Base-by-base conservation (phyloP, 53 echinoderm and acorn worm species). In the Temnopleurus reevesii region DNA sequence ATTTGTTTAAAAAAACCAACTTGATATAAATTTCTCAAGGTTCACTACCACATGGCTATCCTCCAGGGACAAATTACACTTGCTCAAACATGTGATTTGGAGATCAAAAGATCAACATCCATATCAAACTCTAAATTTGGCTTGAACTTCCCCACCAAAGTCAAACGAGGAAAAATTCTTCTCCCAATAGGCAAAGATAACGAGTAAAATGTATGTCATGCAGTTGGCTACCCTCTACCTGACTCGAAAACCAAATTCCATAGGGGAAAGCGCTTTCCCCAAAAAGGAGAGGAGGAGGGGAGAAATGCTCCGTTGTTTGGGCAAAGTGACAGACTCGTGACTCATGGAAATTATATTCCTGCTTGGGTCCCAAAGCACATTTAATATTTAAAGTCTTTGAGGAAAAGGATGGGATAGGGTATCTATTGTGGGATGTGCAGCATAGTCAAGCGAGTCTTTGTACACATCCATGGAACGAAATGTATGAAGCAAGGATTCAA, bases 121-220 rank as follows among this genome's bases (percentile, higher is more conserved):
- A 4, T 4, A 63, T 34, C 17, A 0, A 63, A 34, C n/a, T 34
- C 41, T 41, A 71, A 71, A 38, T 71, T 38, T 71, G 71, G 71
- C 21, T 71, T n/a, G 8, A 5, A 23, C 41, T 71, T 71, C 23
- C 38, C 13, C 5, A 12, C 0, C 49, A 49, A 12, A 4, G 23
- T 41, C 71, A 71, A 71, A 71, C 41, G 19, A 71, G 71, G 71
- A 71, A 71, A 71, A 18, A 36, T 71, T 2, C 71, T 71, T 29
- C 63, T 63, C 29, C 71, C 71, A 21, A 36, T 0, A 41, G 23
- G 28, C n/a, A n/a, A n/a, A n/a, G n/a, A n/a, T n/a, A n/a, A n/a
- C n/a, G n/a, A 18, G 35, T 18, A 4, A 35, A 13, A 8, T 12
- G 35, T 27, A 5, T 65, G 35, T 19, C 8, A n/a, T 21, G 21